Conservation (phyloP, 2,888 invertebrate species). For the Volucella zonaria region DNA sequence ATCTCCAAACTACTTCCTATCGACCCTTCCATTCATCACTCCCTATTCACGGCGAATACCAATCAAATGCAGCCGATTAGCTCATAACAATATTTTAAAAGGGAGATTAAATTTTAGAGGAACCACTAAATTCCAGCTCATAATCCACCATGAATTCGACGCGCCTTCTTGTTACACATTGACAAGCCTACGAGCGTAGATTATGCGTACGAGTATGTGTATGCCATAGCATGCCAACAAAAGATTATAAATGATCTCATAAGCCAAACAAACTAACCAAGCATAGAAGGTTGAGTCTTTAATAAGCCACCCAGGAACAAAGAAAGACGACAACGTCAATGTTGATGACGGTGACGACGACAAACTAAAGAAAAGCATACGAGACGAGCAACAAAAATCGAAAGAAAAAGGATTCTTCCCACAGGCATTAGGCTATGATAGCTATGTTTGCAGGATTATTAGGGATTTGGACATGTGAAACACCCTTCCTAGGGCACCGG, state of each 20-base stretch:
- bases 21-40: too few relatives aligned
- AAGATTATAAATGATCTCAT: conserved; percentile 73
- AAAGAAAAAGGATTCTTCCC: conserved; percentile 72
- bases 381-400: background rate
- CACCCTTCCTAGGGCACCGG: conserved; percentile 53
- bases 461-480: conserved; percentile 72
- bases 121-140: conserved; percentile 40
- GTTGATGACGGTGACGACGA: conserved; percentile 19
- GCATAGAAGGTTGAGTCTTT: conserved; percentile 68
- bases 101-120: conserved; percentile 15
- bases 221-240: conserved; percentile 69
- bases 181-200: background rate
- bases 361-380: conserved; percentile 2
- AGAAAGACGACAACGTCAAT: conserved; percentile 21
- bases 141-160: conserved; percentile 65
- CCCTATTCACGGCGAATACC: too few relatives aligned
- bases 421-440: conserved; percentile 74
- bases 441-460: conserved; percentile 73
- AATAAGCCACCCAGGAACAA: conserved; percentile 72
- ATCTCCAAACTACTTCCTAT: too few relatives aligned
- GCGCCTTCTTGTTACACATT: conserved; percentile 35
- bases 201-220: conserved; percentile 1
- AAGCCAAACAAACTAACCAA: conserved; percentile 72
- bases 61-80: background rate
- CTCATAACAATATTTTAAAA: conserved; percentile 44